Conservation (phyloP, 2,888 invertebrate genomes). For the Drosophila quinaria region DNA sequence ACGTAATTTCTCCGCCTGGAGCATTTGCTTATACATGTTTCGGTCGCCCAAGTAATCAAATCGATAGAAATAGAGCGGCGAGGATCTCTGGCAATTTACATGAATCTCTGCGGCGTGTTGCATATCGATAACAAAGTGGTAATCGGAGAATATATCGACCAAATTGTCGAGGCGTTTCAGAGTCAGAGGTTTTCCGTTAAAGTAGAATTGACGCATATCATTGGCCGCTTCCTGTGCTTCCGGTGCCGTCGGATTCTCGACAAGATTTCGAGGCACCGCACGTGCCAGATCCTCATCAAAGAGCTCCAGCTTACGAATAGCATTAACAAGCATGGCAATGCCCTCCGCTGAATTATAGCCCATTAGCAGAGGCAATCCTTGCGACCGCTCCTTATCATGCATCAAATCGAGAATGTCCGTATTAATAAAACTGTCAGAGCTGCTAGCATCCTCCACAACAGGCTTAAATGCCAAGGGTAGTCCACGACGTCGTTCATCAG, state of each 20-base stretch:
- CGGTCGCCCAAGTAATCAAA: constrained; percentile 88
- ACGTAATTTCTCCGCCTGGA: constrained; percentile 84
- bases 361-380: constrained; percentile 86
- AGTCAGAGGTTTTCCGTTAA: constrained; percentile 84
- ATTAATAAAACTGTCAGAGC: constrained; percentile 78
- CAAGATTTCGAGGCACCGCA: constrained; percentile 80
- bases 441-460: constrained; percentile 73
- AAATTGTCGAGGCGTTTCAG: constrained; percentile 85
- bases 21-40: constrained; percentile 86
- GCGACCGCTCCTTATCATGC: constrained; percentile 80
- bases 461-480: constrained; percentile 82
- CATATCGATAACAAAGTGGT: constrained; percentile 80
- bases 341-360: constrained; percentile 88
- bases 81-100: constrained; percentile 63
- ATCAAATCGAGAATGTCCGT: constrained; percentile 86
- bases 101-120: constrained; percentile 78
- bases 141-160: constrained; percentile 87
- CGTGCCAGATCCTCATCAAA: constrained; percentile 78
- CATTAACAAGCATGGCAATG: constrained; percentile 81
- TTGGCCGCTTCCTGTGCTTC: constrained; percentile 62
- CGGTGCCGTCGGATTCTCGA: constrained; percentile 57
- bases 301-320: constrained; percentile 69
- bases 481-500: constrained; percentile 79
- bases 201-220: constrained; percentile 85
- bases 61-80: constrained; percentile 87